phyloP scores from a whole-genome alignment of 2,888 invertebrate species.

The Hedya salicella region DNA sequence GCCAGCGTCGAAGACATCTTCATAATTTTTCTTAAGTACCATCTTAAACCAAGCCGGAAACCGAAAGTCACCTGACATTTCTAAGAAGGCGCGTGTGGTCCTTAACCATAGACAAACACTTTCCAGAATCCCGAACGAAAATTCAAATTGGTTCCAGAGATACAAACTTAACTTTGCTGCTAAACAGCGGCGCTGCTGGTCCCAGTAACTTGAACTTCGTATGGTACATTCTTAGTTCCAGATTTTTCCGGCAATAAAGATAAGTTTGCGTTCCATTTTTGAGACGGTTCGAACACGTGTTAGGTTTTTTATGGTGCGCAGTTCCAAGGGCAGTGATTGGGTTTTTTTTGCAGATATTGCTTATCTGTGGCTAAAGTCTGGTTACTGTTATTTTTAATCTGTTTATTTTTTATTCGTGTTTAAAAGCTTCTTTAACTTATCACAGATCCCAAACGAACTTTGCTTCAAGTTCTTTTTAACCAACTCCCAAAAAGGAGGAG shows the following conservation, averaged over 20 bases:
- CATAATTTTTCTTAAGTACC: constrained; percentile 14
- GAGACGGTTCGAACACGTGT: constrained; percentile 39
- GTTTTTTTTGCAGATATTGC: constrained; percentile 39
- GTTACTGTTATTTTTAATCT: constrained; percentile 24
- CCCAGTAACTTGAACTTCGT: not conserved
- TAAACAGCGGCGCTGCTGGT: not conserved
- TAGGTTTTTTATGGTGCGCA: constrained; percentile 42
- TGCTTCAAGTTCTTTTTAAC: no score
- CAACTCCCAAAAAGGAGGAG: no score
- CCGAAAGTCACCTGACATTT: constrained; percentile 39
- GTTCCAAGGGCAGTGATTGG: constrained; percentile 45
- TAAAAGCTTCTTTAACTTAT: not conserved
- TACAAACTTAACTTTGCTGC: constrained; percentile 25
- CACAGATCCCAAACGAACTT: no score
- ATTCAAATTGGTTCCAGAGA: constrained; percentile 40
- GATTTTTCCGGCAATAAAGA: not conserved
- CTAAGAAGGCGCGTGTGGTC: constrained; percentile 40
- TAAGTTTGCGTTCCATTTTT: constrained; percentile 30
- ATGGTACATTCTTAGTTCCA: not conserved
- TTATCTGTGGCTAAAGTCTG: constrained; percentile 31
- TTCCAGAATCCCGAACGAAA: constrained; percentile 35
- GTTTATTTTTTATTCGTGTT: not conserved
- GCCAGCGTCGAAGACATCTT: not conserved
- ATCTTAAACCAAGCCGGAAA: constrained; percentile 23
- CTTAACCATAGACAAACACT: constrained; percentile 36